Percentiles rank a stretch among this genome's conserved stretches.
phyloP scores from a whole-genome alignment of 2,113 vertebrate genomes.

The Pogonocichla stellata region DNA sequence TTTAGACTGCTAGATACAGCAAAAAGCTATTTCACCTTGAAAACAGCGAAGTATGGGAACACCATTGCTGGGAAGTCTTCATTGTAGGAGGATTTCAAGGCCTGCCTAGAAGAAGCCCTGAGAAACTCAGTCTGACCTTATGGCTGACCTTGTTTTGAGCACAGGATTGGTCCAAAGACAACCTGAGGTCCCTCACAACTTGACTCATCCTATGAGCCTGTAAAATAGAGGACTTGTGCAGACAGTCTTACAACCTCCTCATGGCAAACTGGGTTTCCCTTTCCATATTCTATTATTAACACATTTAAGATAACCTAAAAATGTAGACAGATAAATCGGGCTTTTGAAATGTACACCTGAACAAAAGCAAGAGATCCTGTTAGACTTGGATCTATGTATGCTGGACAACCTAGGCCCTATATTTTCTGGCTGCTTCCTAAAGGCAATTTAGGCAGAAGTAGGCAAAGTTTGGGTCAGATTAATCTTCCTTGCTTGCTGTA shows the following conservation, averaged over 20 bases:
- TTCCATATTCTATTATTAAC: neutral
- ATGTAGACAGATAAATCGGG: neutral
- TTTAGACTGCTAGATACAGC: neutral
- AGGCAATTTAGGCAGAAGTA: neutral
- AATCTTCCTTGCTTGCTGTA: neutral
- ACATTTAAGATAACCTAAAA: neutral
- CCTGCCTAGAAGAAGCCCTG: neutral
- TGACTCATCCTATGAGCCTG: neutral
- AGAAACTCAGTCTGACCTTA: neutral
- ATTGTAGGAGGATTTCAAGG: neutral
- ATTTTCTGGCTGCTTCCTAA: neutral
- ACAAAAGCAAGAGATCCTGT: neutral
- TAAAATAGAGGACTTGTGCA: neutral
- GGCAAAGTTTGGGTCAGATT: neutral
- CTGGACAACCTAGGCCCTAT: accelerated
- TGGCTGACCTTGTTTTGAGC: neutral
- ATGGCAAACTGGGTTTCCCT: neutral
- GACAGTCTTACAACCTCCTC: neutral
- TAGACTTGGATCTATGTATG: neutral
- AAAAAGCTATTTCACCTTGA: neutral
- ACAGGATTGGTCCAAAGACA: neutral
- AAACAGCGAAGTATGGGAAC: neutral
- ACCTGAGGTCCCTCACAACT: neutral
- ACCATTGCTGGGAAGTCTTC: neutral
- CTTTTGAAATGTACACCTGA: neutral